These are phyloP conservation scores for Trachops cirrhosus DNA, from an alignment of 2,797 vertebrate species.

Conservation along the genomic window DNA sequence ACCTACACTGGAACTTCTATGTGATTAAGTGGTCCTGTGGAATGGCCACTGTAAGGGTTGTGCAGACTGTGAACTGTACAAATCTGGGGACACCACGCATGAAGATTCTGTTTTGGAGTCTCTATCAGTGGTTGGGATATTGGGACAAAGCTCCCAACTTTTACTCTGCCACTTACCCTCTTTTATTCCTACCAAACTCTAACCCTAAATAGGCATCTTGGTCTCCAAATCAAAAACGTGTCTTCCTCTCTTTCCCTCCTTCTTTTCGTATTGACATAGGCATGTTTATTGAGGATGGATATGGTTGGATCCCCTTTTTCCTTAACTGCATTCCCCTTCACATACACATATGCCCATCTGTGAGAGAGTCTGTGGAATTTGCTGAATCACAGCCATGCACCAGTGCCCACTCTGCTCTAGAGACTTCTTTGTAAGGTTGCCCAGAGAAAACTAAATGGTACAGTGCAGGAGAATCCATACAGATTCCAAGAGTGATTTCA, in stretches of 20 bases:
- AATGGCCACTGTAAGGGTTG: neutral
- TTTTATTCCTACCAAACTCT: neutral
- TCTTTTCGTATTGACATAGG: neutral
- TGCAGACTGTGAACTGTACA: neutral
- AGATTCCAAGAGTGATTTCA: conserved; percentile 42
- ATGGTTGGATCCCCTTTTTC: neutral
- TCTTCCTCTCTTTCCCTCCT: neutral
- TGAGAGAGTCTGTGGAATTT: neutral
- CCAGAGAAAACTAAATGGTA: neutral
- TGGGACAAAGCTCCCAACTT: neutral
- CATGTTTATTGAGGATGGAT: neutral
- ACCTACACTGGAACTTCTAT: neutral
- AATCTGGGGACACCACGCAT: neutral
- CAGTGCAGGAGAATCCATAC: neutral
- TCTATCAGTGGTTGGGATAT: neutral
- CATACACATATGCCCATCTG: neutral
- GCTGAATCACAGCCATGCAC: neutral
- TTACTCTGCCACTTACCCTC: neutral
- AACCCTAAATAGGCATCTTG: conserved; percentile 7
- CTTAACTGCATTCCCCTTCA: neutral
- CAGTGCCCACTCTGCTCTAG: neutral
- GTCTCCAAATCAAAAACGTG: neutral
- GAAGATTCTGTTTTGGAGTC: neutral
- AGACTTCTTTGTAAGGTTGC: conserved; percentile 31
- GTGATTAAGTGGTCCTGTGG: neutral